These are phyloP conservation scores for Tarsius wallacei DNA, from an alignment of 2,797 vertebrate genomes.

Conservation along the genomic window DNA sequence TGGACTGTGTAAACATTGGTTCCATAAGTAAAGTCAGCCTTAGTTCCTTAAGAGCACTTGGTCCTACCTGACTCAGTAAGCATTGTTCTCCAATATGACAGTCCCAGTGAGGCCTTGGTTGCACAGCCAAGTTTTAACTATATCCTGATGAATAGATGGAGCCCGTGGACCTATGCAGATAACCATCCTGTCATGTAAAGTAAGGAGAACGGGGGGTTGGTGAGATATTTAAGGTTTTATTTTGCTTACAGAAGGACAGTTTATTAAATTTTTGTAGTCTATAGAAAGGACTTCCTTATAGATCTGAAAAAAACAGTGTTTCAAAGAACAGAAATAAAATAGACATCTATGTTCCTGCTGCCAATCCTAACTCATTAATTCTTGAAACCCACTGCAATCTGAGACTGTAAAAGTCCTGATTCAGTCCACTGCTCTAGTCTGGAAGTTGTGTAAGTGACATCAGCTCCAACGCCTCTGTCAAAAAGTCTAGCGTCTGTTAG, in stretches of 20 bases:
- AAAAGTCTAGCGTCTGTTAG: not conserved
- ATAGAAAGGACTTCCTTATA: not conserved
- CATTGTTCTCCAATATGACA: not conserved
- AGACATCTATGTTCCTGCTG: not conserved
- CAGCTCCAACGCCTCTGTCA: not conserved
- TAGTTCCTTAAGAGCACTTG: not conserved
- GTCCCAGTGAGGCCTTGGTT: not conserved
- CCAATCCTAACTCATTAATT: slow-evolving; percentile 13
- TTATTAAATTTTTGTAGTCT: not conserved
- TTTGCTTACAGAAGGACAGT: not conserved
- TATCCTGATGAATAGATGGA: not conserved
- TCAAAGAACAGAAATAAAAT: not conserved
- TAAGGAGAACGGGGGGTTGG: not conserved
- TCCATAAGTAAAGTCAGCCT: not conserved
- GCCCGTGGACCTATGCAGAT: not conserved
- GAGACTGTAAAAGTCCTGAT: slow-evolving; percentile 1
- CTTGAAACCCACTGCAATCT: not conserved
- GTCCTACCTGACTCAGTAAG: not conserved
- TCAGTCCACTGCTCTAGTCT: not conserved
- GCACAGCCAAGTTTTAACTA: not conserved
- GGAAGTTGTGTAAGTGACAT: not conserved
- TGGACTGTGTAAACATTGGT: not conserved
- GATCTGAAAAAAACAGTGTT: not conserved
- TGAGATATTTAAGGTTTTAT: not conserved
- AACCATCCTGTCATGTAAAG: not conserved